These are phyloP conservation scores for Mythimna loreyi DNA, from an alignment of 2,888 invertebrate genomes.

Conservation along the genomic window DNA sequence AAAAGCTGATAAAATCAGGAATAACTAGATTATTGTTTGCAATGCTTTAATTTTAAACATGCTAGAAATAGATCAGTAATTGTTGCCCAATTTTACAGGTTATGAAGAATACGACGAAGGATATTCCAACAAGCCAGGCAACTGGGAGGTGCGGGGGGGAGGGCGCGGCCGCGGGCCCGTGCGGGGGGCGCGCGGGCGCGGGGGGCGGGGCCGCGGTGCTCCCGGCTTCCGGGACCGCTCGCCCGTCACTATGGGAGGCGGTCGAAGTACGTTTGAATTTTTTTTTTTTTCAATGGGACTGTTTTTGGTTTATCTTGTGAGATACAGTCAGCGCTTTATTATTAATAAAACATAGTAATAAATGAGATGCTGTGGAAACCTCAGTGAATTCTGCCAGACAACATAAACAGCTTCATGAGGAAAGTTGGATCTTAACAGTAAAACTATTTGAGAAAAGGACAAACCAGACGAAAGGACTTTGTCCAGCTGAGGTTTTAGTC, in stretches of 20 bases:
- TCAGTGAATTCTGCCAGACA: too few relatives aligned
- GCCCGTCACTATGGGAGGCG: conserved; percentile 66
- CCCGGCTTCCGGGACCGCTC: conserved; percentile 80
- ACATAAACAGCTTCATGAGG: too few relatives aligned
- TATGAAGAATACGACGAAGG: conserved; percentile 78
- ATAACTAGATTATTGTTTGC: not conserved
- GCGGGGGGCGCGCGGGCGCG: conserved; percentile 66
- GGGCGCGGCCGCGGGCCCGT: conserved; percentile 58
- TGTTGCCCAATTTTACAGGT: conserved; percentile 55
- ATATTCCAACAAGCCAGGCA: conserved; percentile 48
- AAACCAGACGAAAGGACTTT: too few relatives aligned
- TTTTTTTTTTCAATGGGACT: too few relatives aligned
- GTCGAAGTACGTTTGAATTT: conserved; percentile 58
- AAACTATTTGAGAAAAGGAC: too few relatives aligned
- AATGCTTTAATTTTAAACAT: not conserved
- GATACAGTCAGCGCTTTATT: too few relatives aligned
- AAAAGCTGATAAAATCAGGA: too few relatives aligned
- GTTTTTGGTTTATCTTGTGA: too few relatives aligned
- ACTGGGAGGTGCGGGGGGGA: conserved; percentile 59
- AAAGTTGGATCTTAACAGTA: too few relatives aligned
- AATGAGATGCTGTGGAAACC: too few relatives aligned
- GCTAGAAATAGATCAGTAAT: not conserved
- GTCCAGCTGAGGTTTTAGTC: too few relatives aligned
- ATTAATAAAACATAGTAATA: too few relatives aligned
- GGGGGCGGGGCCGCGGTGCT: conserved; percentile 66